Base-by-base conservation (phyloP, 2,888 invertebrate genomes). In the Acleris laterana region DNA sequence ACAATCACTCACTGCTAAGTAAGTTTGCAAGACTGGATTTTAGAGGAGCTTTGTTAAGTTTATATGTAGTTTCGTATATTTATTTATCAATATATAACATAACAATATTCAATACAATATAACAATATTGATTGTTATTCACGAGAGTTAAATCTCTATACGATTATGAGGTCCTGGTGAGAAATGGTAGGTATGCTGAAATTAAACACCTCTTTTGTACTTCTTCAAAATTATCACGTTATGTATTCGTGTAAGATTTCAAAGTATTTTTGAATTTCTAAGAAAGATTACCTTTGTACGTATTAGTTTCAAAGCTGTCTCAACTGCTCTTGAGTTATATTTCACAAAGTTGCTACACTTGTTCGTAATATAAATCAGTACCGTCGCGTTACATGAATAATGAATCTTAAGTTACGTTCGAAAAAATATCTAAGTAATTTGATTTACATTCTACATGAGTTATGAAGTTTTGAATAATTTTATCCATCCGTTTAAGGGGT, bases 301-400 rank as follows among this genome's bases (percentile, higher is more conserved):
- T 51, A 57, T 63, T 62, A 48, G 53, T 55, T 55, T 32, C 48
- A 38, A 62, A 62, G 55, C 48, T 61, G 46, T 32, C 52, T 5
- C 28, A 61, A 53, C 52, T 61, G 52, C 32, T 55, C 22, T 48
- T 13, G 48, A 46, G 46, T 55, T 55, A 60, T 51, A 42, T 51
- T 51, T 51, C 42, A 60, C 50, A 11, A 62, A 55, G 53, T 55
- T 55, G 13, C 52, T 52, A 20, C 38, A 32, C 55, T 62, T 48
- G 53, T n/a, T 46, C 53, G 38, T 49, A 55, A 62, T 62, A 48
- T 22, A 62, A 62, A 55, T 48, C 62, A 55, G 48, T 55, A 48
- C 22, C 22, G 38, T 48, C 22, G 7, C 19, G 48, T 55, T 48
- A 20, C 46, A 22, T 55, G 55, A 48, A 55, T 32, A 61, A 28